Evolutionary conservation across 2,888 invertebrate genomes (phyloP).

Genomic region (Apeira syringaria): DNA sequence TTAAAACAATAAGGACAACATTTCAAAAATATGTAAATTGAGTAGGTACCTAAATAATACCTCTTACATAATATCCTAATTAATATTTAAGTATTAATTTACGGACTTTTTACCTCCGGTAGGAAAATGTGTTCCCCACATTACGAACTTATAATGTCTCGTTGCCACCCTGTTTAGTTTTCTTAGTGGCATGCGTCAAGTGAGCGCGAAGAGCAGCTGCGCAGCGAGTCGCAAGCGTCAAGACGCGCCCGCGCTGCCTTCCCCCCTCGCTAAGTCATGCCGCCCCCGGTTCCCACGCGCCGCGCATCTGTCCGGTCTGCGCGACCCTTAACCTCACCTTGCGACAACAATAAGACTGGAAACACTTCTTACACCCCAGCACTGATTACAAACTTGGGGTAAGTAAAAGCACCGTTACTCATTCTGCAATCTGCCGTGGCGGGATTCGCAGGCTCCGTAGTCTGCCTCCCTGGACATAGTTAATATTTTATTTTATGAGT

Average conservation of each 20-base stretch:
- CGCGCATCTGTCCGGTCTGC: conserved; percentile 53
- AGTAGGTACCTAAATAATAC: too few species aligned
- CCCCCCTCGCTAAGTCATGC: conserved; percentile 21
- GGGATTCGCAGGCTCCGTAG: conserved; percentile 17
- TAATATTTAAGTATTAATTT: too few species aligned
- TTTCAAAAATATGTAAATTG: too few species aligned
- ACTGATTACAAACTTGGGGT: conserved; percentile 44
- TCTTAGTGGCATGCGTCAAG: too few species aligned
- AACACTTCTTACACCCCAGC: conserved; percentile 48
- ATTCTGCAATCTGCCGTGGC: conserved; percentile 44
- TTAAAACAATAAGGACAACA: too few species aligned
- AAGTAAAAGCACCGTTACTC: conserved; percentile 45
- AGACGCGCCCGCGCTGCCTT: neutral
- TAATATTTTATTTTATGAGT: neutral
- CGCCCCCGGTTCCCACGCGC: conserved; percentile 62
- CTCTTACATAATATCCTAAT: too few species aligned
- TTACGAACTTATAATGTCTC: too few species aligned
- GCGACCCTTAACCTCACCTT: conserved; percentile 43
- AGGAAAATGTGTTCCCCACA: too few species aligned
- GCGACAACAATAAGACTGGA: conserved; percentile 39
- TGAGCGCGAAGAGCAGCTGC: conserved; percentile 7
- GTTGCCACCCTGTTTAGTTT: too few species aligned
- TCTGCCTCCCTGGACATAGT: neutral
- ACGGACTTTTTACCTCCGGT: too few species aligned
- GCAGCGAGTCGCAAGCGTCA: neutral